Conservation (phyloP, 2,888 invertebrate genomes). For the Dascillus cervinus region DNA sequence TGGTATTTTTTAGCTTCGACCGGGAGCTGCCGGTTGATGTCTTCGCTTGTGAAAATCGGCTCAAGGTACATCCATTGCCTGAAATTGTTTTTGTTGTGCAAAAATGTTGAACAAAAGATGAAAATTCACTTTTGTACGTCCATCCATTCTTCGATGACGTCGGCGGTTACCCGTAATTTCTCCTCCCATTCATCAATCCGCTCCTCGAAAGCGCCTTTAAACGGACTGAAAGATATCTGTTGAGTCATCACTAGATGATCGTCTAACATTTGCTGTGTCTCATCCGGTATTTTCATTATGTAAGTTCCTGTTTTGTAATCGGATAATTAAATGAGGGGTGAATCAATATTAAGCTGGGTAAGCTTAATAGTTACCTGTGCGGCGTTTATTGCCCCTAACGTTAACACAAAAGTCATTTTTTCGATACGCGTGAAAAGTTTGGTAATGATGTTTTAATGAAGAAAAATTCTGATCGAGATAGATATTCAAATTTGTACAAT, state of each 20-base stretch:
- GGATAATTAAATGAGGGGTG: no score
- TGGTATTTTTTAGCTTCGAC: constrained; percentile 71
- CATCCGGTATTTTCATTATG: constrained; percentile 70
- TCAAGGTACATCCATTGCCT: constrained; percentile 79
- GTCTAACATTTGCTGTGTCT: constrained; percentile 63
- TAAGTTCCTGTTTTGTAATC: constrained; percentile 55
- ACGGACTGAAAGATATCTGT: constrained; percentile 69
- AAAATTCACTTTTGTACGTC: constrained; percentile 60
- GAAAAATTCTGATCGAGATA: no score
- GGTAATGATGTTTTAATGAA: no score
- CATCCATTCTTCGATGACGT: constrained; percentile 59
- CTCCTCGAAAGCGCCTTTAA: constrained; percentile 69
- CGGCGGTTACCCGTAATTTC: constrained; percentile 55
- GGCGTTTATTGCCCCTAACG: no score
- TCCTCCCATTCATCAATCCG: constrained; percentile 68
- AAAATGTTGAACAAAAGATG: neutral
- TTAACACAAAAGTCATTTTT: no score
- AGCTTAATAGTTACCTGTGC: no score
- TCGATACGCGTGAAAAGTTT: no score
- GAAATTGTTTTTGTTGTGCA: neutral
- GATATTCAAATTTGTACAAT: no score
- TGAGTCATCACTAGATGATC: constrained; percentile 69
- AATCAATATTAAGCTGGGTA: no score
- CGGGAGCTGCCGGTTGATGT: constrained; percentile 71
- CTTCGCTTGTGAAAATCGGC: constrained; percentile 75